A percentile compares a stretch with the other conserved stretches of the same genome.
Evolutionary conservation across 2,113 vertebrate species (phyloP).

Genomic region (Clupea harengus): DNA sequence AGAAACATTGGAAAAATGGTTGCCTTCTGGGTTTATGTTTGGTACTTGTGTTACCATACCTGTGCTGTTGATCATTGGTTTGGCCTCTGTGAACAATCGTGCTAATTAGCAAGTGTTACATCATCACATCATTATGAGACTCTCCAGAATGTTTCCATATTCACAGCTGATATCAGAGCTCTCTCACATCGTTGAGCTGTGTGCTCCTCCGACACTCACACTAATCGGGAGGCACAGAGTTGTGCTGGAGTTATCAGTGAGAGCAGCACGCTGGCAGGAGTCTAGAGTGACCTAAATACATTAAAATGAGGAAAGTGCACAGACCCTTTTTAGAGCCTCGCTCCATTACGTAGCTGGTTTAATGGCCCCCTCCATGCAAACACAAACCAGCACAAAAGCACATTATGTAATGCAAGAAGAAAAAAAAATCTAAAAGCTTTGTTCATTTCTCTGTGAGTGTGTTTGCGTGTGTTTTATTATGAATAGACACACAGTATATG

Average conservation of each 20-base stretch:
- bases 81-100: background rate
- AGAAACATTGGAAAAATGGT: background rate
- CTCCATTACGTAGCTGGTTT: background rate
- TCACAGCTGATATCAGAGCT: background rate
- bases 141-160: background rate
- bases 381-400: background rate
- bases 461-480: background rate
- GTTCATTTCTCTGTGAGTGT: background rate
- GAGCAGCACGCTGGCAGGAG: background rate
- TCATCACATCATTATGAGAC: background rate
- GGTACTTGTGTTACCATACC: background rate
- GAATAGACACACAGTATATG: background rate
- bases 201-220: background rate
- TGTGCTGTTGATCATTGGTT: background rate
- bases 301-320: conserved; percentile 19
- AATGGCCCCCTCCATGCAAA: background rate
- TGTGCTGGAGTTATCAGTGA: background rate
- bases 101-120: conserved; percentile 5
- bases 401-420: background rate
- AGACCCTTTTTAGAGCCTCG: background rate
- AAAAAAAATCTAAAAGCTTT: background rate
- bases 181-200: background rate
- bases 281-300: conserved; percentile 16
- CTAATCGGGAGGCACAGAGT: background rate
- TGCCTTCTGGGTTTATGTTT: background rate